Base-by-base conservation (phyloP, 2,113 vertebrate species). In the Xenus cinereus region DNA sequence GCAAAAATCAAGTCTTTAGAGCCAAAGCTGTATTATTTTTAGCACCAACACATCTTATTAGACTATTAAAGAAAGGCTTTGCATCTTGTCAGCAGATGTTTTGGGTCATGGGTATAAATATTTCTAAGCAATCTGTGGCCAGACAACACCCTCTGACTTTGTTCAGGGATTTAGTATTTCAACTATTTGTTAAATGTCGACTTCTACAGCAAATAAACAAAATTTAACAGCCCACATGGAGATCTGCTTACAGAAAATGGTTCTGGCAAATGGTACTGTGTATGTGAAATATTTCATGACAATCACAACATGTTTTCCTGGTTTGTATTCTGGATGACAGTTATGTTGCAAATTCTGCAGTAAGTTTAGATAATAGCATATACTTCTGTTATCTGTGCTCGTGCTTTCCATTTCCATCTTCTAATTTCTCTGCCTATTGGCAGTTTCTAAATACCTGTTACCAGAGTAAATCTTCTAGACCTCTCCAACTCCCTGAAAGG, bases 141-240 rank as follows among this genome's bases (percentile, higher is more conserved):
- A 95, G 67, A 92, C 66, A 78, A 77, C 41, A 74, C 24, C 39
- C 6, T 50, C 83, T 57, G 68, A 73, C 41, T 96, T 83, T 93
- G 74, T 76, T 93, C 78, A 45, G 68, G 30, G 59, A 72, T 94
- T 93, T 90, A 80, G n/a, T 67, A 80, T 80, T 91, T 88, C 63
- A 82, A 8, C 28, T 51, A 27, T 62, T 97, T 84, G 22, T 51
- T 93, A 95, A 84, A 93, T 62, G 57, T 66, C 14, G 27, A 54
- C 43, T 85, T 96, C 54, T 84, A 53, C n/a, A 84, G 66, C 66
- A 97, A 93, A 92, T 84, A 94, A 96, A 86, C 35, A 93, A 64
- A 86, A 95, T 72, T 35, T 63, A 87, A 88, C 75, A 87, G 67
- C n/a, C 67, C 53, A 75, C 16, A 79, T 9, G 10, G 67, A 96